A percentile compares a stretch with the other conserved stretches of the same genome.
Evolutionary conservation across 2,797 vertebrate species (phyloP).

Genomic region (Eospalax fontanierii): DNA sequence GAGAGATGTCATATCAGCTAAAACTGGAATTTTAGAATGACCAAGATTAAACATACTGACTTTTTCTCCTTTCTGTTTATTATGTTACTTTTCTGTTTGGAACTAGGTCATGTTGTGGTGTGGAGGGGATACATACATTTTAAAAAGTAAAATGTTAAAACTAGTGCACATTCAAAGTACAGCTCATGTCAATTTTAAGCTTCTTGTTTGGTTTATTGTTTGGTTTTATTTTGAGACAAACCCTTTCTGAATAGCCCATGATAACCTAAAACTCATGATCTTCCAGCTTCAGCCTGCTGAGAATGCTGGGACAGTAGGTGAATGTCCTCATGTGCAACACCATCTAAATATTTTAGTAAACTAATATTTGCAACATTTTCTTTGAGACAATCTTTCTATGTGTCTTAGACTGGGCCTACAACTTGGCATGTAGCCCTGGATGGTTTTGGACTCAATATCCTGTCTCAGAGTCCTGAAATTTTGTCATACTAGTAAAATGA

Average conservation of each 20-base stretch:
- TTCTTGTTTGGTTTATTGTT: not conserved
- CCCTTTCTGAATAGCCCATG: not conserved
- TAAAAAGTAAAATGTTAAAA: conserved; percentile 63
- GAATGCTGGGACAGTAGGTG: not conserved
- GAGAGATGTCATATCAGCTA: conserved; percentile 6
- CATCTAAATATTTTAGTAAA: not conserved
- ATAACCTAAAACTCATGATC: not conserved
- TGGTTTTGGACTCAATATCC: not conserved
- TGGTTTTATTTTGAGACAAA: not conserved
- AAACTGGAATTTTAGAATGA: conserved; percentile 15
- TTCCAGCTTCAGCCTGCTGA: not conserved
- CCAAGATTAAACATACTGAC: conserved; percentile 35
- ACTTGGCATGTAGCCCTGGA: not conserved
- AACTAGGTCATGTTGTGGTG: conserved; percentile 22
- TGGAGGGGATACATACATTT: conserved; percentile 3
- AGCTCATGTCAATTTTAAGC: conserved; percentile 1
- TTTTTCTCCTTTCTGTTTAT: conserved; percentile 43
- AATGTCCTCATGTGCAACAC: not conserved
- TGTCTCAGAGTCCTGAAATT: not conserved
- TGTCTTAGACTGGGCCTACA: not conserved
- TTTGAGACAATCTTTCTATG: not conserved
- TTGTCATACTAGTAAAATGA: conserved; percentile 36
- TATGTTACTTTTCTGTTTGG: not conserved
- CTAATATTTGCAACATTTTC: not conserved
- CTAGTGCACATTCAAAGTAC: conserved; percentile 4